Percentiles rank a stretch among this genome's conserved stretches.
Conservation (phyloP, 2,797 vertebrate species). For the Gila robusta region DNA sequence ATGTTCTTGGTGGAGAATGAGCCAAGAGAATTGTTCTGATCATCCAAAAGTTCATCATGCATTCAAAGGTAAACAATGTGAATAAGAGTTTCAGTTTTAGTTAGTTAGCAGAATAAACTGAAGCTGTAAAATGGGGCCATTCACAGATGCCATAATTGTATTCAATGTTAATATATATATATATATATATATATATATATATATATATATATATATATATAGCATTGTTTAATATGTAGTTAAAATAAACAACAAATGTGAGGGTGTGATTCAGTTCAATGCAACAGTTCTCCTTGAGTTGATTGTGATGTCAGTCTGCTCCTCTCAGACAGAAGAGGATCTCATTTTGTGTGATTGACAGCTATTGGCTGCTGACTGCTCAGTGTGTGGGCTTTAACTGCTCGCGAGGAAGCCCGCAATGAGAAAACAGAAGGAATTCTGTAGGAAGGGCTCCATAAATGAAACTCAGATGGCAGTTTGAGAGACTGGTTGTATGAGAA, state of each 20-base stretch:
- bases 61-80: constrained; percentile 40
- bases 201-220: not conserved
- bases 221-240: not conserved
- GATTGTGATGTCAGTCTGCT: constrained; percentile 45
- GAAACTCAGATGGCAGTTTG: constrained; percentile 46
- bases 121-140: not conserved
- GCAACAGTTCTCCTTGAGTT: constrained; percentile 31
- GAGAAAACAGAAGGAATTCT: constrained; percentile 47
- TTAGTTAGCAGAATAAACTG: not conserved
- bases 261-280: constrained; percentile 13
- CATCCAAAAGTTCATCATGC: constrained; percentile 43
- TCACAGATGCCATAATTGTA: not conserved
- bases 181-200: not conserved
- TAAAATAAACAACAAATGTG: not conserved
- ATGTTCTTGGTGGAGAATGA: constrained; percentile 49
- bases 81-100: constrained; percentile 16
- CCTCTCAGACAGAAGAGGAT: constrained; percentile 46
- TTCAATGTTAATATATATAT: not conserved
- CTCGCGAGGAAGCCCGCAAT: constrained; percentile 30
- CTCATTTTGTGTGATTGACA: constrained; percentile 59
- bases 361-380: constrained; percentile 56
- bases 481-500: not conserved
- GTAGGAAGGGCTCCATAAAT: constrained; percentile 42
- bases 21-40: constrained; percentile 63
- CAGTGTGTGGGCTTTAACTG: constrained; percentile 46